phyloP scores from a whole-genome alignment of 2,113 vertebrate genomes.

The Hymenochirus boettgeri region DNA sequence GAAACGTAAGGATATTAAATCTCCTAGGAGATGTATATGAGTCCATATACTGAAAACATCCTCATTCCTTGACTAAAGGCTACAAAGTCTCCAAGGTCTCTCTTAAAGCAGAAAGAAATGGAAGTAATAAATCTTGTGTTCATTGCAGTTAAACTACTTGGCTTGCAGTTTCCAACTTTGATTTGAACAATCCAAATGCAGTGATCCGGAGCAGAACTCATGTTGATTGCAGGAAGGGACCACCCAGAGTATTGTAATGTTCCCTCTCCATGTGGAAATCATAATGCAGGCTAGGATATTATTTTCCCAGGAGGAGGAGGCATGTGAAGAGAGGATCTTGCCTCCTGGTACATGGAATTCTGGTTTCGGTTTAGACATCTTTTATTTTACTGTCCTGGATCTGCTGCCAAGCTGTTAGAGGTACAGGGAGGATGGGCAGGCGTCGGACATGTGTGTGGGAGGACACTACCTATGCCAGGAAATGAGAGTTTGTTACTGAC shows the following conservation, averaged over 20 bases:
- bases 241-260: conserved; percentile 10
- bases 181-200: not conserved
- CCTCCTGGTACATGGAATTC: conserved; percentile 15
- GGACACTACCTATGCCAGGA: not conserved
- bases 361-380: conserved; percentile 10
- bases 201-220: not conserved
- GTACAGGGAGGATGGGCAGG: conserved; percentile 22
- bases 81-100: too few species aligned
- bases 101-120: not conserved
- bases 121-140: conserved; percentile 8
- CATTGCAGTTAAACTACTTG: not conserved
- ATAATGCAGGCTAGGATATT: not conserved
- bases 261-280: too few species aligned
- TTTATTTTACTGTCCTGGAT: conserved; percentile 22
- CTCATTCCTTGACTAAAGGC: too few species aligned
- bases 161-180: not conserved
- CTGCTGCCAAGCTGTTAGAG: conserved; percentile 11
- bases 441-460: conserved; percentile 11
- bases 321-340: not conserved
- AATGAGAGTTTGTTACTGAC: conserved; percentile 9
- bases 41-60: too few species aligned
- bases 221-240: conserved; percentile 1
- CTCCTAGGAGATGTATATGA: too few species aligned
- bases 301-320: conserved; percentile 11
- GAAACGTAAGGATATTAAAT: too few species aligned